These are phyloP conservation scores for Nesogale talazaci DNA, from an alignment of 2,113 vertebrate genomes.

Conservation along the genomic window DNA sequence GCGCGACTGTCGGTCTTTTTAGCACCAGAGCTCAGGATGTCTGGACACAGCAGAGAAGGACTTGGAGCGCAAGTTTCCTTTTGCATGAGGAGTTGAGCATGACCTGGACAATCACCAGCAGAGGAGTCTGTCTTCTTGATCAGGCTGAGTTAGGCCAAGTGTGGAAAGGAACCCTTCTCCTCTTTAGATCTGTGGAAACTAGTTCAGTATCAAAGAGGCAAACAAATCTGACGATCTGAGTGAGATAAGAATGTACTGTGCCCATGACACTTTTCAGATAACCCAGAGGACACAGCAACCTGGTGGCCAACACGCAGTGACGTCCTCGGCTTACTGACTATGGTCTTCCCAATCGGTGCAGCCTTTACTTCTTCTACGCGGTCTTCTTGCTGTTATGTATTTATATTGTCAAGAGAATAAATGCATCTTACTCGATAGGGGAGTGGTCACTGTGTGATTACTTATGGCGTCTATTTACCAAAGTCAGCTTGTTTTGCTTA, in stretches of 20 bases:
- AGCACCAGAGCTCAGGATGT: background rate
- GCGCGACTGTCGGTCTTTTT: background rate
- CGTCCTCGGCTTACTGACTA: background rate
- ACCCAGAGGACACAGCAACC: background rate
- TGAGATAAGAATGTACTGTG: background rate
- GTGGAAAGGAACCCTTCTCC: constrained; percentile 6
- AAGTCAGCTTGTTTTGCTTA: constrained; percentile 7
- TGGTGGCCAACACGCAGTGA: background rate
- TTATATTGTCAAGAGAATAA: constrained; percentile 43
- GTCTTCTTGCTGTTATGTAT: background rate
- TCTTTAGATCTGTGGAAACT: constrained; percentile 6
- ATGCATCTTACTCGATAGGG: background rate
- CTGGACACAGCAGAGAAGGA: background rate
- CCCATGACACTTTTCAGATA: constrained; percentile 27
- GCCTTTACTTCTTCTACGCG: background rate
- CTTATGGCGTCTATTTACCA: constrained; percentile 43
- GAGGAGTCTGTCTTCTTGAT: background rate
- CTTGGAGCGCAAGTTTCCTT: background rate
- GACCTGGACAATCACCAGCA: background rate
- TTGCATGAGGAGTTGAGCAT: constrained; percentile 1
- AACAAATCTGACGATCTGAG: background rate
- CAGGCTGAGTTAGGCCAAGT: background rate
- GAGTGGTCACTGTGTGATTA: constrained; percentile 46
- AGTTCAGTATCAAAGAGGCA: background rate
- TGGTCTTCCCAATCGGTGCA: background rate